phyloP scores from a whole-genome alignment of 2,888 invertebrate species.

The Stictocephala bisonia region DNA sequence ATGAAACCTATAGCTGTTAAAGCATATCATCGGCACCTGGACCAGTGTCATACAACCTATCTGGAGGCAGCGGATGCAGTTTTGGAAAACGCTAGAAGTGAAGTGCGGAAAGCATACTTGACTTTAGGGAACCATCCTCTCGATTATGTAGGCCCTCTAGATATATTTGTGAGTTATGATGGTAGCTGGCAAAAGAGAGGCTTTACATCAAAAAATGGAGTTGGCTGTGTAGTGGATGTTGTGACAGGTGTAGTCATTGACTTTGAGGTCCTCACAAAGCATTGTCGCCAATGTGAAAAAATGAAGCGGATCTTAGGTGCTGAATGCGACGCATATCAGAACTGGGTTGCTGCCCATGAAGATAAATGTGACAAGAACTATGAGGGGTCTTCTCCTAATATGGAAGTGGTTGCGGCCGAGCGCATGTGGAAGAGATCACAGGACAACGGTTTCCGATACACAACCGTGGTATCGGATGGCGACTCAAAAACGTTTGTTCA shows the following conservation, averaged over 20 bases:
- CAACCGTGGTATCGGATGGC: slow-evolving; percentile 27
- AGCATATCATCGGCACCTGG: slow-evolving; percentile 9
- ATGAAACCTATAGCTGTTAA: slow-evolving; percentile 15
- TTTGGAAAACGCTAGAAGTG: slow-evolving; percentile 21
- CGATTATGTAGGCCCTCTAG: slow-evolving; percentile 11
- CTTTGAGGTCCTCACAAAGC: slow-evolving; percentile 30
- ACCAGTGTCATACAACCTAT: slow-evolving; percentile 2
- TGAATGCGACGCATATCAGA: not conserved
- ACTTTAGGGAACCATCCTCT: slow-evolving; percentile 7
- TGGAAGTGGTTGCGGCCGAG: slow-evolving; percentile 32
- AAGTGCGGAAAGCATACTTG: slow-evolving; percentile 17
- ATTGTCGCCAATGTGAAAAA: slow-evolving; percentile 17
- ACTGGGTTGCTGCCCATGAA: slow-evolving; percentile 1
- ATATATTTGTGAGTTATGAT: slow-evolving; percentile 30
- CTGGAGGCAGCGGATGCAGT: not conserved
- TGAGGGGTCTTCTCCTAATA: slow-evolving; percentile 23
- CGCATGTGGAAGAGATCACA: slow-evolving; percentile 7
- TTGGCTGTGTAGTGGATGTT: slow-evolving; percentile 27
- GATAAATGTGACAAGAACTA: slow-evolving; percentile 12
- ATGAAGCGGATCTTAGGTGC: not conserved
- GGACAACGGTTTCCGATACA: slow-evolving; percentile 34
- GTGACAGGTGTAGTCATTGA: slow-evolving; percentile 26
- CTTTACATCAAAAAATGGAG: slow-evolving; percentile 29
- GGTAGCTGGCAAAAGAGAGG: slow-evolving; percentile 38
- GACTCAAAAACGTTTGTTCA: slow-evolving; percentile 30